These are phyloP conservation scores for Plectropomus leopardus DNA, from an alignment of 2,113 vertebrate species.

Conservation along the genomic window DNA sequence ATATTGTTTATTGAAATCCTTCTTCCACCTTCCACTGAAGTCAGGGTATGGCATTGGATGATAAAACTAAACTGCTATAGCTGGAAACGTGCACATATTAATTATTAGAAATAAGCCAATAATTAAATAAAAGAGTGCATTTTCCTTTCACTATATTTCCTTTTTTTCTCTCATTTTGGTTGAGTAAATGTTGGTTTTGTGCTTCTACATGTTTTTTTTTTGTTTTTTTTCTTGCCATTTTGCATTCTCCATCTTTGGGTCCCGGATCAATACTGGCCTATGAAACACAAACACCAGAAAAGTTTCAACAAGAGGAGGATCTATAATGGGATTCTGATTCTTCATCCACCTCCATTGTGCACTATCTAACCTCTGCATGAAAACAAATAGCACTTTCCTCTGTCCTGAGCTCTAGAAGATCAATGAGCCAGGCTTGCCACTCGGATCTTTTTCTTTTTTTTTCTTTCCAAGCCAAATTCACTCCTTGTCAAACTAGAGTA, in stretches of 20 bases:
- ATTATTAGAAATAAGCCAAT: not conserved
- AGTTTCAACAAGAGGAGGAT: slow-evolving; percentile 53
- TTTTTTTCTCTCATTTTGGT: not conserved
- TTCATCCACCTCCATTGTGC: slow-evolving; percentile 49
- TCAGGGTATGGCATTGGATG: not conserved
- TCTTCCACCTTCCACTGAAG: not conserved
- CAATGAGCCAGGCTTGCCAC: slow-evolving; percentile 54
- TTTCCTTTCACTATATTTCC: not conserved
- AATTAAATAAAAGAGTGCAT: not conserved
- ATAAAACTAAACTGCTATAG: not conserved
- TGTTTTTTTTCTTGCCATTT: too few species aligned
- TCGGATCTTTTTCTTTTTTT: slow-evolving; percentile 6
- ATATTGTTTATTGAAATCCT: not conserved
- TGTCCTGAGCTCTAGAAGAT: slow-evolving; percentile 50
- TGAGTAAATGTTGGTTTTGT: not conserved
- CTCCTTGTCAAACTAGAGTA: slow-evolving; percentile 34
- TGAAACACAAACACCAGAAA: slow-evolving; percentile 35
- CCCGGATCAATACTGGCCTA: slow-evolving; percentile 42
- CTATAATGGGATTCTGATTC: slow-evolving; percentile 68
- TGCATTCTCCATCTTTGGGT: not conserved
- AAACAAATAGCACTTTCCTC: slow-evolving; percentile 64
- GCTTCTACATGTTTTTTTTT: too few species aligned
- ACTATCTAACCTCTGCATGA: slow-evolving; percentile 59
- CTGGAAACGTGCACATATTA: not conserved
- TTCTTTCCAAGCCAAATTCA: slow-evolving; percentile 16